Percentiles rank a stretch among this genome's conserved stretches.
Evolutionary conservation across 2,797 vertebrate genomes (phyloP).

Genomic region (Semaprochilodus insignis): DNA sequence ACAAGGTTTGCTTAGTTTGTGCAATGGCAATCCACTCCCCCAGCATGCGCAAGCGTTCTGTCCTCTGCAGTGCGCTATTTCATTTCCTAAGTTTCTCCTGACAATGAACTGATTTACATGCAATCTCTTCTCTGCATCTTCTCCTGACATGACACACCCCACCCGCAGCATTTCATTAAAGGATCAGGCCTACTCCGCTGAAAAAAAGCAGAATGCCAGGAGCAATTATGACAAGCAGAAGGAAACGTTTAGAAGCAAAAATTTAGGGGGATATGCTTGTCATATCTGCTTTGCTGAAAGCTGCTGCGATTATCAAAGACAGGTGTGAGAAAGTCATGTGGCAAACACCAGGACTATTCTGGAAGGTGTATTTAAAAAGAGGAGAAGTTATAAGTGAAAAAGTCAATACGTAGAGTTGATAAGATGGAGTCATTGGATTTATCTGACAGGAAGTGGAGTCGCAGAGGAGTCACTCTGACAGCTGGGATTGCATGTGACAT

Average conservation of each 20-base stretch:
- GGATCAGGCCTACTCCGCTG: slow-evolving; percentile 40
- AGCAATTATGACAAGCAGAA: slow-evolving; percentile 63
- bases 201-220: slow-evolving; percentile 57
- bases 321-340: slow-evolving; percentile 42
- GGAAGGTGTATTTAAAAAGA: slow-evolving; percentile 39
- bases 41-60: not conserved
- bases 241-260: slow-evolving; percentile 58
- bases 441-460: slow-evolving; percentile 42
- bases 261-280: slow-evolving; percentile 67
- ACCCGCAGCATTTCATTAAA: slow-evolving; percentile 60
- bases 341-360: slow-evolving; percentile 29
- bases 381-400: not conserved
- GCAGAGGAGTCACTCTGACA: slow-evolving; percentile 30
- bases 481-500: slow-evolving; percentile 52
- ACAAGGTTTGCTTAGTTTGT: not conserved
- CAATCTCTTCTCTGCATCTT: slow-evolving; percentile 51
- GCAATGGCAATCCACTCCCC: slow-evolving; percentile 8
- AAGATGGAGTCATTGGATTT: slow-evolving; percentile 29
- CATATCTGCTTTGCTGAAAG: slow-evolving; percentile 65
- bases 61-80: slow-evolving; percentile 17
- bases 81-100: slow-evolving; percentile 35
- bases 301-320: slow-evolving; percentile 58
- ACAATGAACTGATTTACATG: slow-evolving; percentile 55
- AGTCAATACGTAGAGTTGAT: slow-evolving; percentile 26
- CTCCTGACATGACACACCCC: slow-evolving; percentile 45